These are phyloP conservation scores for Noctilio leporinus DNA, from an alignment of 2,113 vertebrate genomes.

Conservation along the genomic window DNA sequence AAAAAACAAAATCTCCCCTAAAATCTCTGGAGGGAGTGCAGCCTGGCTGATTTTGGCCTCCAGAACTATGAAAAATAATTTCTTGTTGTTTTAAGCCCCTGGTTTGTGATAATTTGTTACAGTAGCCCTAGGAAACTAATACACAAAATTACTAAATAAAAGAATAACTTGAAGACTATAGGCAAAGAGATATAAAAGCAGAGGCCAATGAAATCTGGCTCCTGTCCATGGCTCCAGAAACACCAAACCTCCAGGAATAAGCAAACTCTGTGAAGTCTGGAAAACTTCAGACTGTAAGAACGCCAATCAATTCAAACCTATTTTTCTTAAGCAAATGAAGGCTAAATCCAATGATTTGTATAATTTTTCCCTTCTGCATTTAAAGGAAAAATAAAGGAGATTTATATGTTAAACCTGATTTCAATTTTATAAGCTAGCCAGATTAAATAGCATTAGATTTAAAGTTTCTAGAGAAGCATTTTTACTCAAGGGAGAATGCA, in stretches of 20 bases:
- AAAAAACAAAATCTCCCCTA: not conserved
- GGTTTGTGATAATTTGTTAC: slow-evolving; percentile 12
- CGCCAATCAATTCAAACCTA: not conserved
- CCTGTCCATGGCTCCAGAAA: not conserved
- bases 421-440: slow-evolving; percentile 31
- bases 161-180: slow-evolving; percentile 17
- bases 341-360: slow-evolving; percentile 20
- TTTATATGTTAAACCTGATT: not conserved
- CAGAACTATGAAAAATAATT: slow-evolving; percentile 23
- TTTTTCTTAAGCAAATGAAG: slow-evolving; percentile 40
- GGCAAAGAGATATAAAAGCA: slow-evolving; percentile 17
- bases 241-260: slow-evolving; percentile 6
- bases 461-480: slow-evolving; percentile 49
- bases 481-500: not conserved
- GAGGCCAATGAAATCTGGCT: slow-evolving; percentile 23
- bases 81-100: slow-evolving; percentile 17
- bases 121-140: slow-evolving; percentile 13
- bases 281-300: slow-evolving; percentile 3
- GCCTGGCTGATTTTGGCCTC: not conserved
- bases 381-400: not conserved
- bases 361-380: slow-evolving; percentile 6
- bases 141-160: slow-evolving; percentile 28
- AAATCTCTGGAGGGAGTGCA: not conserved
- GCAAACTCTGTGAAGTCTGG: slow-evolving; percentile 3
- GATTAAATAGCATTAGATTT: slow-evolving; percentile 28